These are phyloP conservation scores for Ameiurus melas DNA, from an alignment of 2,113 vertebrate species.

Conservation along the genomic window DNA sequence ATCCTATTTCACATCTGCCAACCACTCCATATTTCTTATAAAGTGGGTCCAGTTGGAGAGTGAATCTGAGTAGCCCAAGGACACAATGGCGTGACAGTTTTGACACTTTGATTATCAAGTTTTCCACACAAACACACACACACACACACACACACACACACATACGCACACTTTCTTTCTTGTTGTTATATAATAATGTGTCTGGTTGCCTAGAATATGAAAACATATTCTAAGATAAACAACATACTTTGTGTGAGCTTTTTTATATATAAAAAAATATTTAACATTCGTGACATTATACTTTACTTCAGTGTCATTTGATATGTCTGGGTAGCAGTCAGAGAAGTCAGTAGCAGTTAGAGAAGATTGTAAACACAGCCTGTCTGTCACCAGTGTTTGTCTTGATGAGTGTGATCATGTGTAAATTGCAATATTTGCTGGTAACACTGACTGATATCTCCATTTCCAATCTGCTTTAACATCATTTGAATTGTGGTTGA, in stretches of 20 bases:
- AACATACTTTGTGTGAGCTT: neutral
- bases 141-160: neutral
- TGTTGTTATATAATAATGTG: conserved; percentile 49
- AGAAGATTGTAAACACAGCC: neutral
- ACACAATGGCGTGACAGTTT: conserved; percentile 38
- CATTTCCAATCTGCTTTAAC: neutral
- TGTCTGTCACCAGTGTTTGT: neutral
- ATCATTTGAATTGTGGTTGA: neutral
- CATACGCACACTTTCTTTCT: too few relatives aligned
- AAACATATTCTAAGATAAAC: neutral
- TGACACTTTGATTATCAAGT: conserved; percentile 43
- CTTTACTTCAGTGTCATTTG: neutral
- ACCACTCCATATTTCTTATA: conserved; percentile 54
- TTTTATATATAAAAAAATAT: too few relatives aligned
- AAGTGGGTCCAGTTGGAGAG: conserved; percentile 32
- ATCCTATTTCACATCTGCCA: conserved; percentile 42
- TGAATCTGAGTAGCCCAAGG: conserved; percentile 35
- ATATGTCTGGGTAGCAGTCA: neutral
- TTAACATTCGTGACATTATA: neutral
- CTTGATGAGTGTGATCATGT: neutral
- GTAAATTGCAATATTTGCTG: neutral
- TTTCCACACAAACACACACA: neutral
- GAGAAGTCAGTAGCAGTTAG: neutral
- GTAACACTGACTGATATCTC: neutral
- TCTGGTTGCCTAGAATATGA: conserved; percentile 49